phyloP scores from a whole-genome alignment of 2,888 invertebrate species.

The Deroplatys truncata region DNA sequence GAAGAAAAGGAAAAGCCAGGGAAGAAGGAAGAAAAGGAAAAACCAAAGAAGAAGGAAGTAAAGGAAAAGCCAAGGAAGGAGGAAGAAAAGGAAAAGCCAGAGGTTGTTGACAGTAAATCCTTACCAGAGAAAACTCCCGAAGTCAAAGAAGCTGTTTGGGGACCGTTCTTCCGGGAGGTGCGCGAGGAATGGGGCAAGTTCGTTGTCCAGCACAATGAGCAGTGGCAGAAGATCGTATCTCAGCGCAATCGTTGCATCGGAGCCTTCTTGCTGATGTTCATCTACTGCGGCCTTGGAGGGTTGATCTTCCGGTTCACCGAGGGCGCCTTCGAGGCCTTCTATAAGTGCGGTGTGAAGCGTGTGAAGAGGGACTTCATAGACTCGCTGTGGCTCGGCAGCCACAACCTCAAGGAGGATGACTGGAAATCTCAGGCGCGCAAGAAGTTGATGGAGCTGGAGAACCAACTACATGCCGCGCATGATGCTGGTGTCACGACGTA shows the following conservation, averaged over 20 bases:
- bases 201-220: conserved; percentile 51
- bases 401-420: conserved; percentile 79
- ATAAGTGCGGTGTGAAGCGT: conserved; percentile 82
- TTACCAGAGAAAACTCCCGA: conserved; percentile 25
- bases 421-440: conserved; percentile 83
- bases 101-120: conserved; percentile 33
- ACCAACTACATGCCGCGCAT: conserved; percentile 76
- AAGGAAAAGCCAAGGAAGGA: conserved; percentile 33
- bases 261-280: conserved; percentile 62
- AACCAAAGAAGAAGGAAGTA: background rate
- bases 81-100: conserved; percentile 24
- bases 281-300: conserved; percentile 75
- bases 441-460: conserved; percentile 78
- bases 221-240: conserved; percentile 52
- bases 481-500: conserved; percentile 80
- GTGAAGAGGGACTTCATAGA: conserved; percentile 85
- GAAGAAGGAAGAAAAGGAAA: background rate
- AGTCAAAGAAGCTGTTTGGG: conserved; percentile 29
- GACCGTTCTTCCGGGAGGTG: conserved; percentile 25
- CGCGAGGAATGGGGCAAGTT: conserved; percentile 38
- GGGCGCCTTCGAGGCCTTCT: conserved; percentile 78
- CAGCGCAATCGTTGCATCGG: conserved; percentile 64
- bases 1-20: background rate
- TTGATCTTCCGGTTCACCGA: conserved; percentile 78
- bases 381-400: conserved; percentile 74